Evolutionary conservation across 30 jellyfish, hydroid and myxozoan species (phyloP).

Genomic region (Sanderia malayensis): DNA sequence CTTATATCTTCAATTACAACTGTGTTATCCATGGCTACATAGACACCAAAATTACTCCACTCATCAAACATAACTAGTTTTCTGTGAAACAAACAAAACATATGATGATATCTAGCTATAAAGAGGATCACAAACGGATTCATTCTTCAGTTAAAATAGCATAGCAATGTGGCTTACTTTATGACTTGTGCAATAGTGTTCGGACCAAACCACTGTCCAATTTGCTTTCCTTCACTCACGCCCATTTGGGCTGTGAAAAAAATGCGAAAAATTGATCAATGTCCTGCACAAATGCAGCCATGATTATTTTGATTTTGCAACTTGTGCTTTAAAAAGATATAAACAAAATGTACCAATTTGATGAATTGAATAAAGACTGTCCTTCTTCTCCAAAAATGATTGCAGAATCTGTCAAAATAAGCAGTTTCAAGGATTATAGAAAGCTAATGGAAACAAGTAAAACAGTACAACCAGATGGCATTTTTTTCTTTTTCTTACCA

Average conservation of each 20-base stretch:
- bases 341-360: too few species aligned
- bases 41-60: constrained; percentile 84
- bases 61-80: constrained; percentile 91
- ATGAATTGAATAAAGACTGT: constrained; percentile 92
- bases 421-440: neutral
- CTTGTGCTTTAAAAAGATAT: too few species aligned
- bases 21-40: constrained; percentile 97
- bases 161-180: too few species aligned
- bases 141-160: too few species aligned
- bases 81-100: constrained; percentile 39
- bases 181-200: constrained; percentile 95
- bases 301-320: too few species aligned
- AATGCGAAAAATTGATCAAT: too few species aligned
- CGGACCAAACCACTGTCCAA: constrained; percentile 99
- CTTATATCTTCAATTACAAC: constrained; percentile 95
- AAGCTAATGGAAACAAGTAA: neutral
- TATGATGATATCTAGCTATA: too few species aligned
- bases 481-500: constrained; percentile 31
- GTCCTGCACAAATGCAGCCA: too few species aligned
- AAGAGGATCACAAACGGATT: too few species aligned
- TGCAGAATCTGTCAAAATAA: constrained; percentile 59
- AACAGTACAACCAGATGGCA: neutral
- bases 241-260: constrained; percentile 95
- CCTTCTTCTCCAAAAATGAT: constrained; percentile 90
- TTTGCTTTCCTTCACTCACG: constrained; percentile 96